These are phyloP conservation scores for Sciurus vulgaris DNA, from an alignment of 2,797 vertebrate species.

Conservation along the genomic window DNA sequence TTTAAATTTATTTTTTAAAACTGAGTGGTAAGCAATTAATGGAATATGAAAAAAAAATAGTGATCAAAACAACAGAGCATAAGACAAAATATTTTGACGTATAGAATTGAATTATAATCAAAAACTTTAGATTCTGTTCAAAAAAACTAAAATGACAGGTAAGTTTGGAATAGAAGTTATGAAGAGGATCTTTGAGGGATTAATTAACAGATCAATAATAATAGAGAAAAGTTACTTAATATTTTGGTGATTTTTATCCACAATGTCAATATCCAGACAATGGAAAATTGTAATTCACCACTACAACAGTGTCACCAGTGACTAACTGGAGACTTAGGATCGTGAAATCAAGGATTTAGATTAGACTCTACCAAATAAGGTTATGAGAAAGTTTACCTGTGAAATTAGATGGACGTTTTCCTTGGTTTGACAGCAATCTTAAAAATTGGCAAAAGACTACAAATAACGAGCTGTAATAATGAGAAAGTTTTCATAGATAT, in stretches of 20 bases:
- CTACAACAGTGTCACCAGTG: not conserved
- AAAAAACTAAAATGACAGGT: not conserved
- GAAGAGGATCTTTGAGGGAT: not conserved
- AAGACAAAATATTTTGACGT: not conserved
- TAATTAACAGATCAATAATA: constrained; percentile 15
- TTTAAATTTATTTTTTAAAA: constrained; percentile 34
- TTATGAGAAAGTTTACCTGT: not conserved
- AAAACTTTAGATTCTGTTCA: not conserved
- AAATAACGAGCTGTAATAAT: not conserved
- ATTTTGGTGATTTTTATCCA: not conserved
- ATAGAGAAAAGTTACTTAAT: not conserved
- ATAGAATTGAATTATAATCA: not conserved
- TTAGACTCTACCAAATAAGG: not conserved
- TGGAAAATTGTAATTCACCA: not conserved
- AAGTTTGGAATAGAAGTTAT: not conserved
- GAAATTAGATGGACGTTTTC: not conserved
- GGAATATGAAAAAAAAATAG: not conserved
- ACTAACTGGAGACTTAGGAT: not conserved
- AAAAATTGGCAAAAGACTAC: constrained; percentile 11
- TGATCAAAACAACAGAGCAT: too few relatives aligned
- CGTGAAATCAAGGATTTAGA: not conserved
- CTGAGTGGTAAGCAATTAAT: not conserved
- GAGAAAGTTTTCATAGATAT: not conserved
- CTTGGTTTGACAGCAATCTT: not conserved
- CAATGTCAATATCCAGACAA: not conserved